Base-by-base conservation (phyloP, 2,888 invertebrate species). In the Melikaiella ostensackeni region DNA sequence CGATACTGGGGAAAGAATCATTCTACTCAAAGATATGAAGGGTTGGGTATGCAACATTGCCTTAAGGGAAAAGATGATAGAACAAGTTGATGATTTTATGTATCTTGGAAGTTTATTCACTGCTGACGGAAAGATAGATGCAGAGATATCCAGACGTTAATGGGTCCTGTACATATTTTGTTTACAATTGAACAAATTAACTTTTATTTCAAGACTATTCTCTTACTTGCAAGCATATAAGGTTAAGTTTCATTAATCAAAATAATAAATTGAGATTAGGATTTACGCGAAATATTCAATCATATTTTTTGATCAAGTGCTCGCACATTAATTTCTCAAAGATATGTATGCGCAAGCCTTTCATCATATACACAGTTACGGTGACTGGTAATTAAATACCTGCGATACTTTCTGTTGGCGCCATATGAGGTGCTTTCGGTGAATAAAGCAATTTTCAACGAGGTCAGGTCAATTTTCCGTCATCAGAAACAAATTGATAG, bases 381-480 rank as follows among this genome's bases (percentile, higher is more conserved):
- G 24, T 24, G 42, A 24, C 64, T 24, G 5, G 64, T 64, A 38
- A 64, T 64, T 42, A 42, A 24, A 42, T 63, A 63, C 38, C 33
- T 63, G 19, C 9, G 2, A 62, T 64, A 13, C 38, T 64, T 64
- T 42, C 64, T 42, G 16, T 64, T 64, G 38, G 64, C 64, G 64
- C 64, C 64, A 64, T 42, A 24, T 64, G 64, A 38, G 64, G 64
- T 42, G 38, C 24, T 13, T 33, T 24, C 42, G 35, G 24, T 64
- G 64, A 64, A 64, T 64, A 42, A 64, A 64, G 38, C 35, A 64
- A 64, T 64, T 64, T 64, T 13, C 64, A 64, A 64, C 8, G 35
- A 64, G 64, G 64, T 24, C 64, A 64, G 64, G 64, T 64, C 64
- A 64, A 64, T 64, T 64, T 42, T 24, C 24, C 64, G 38, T 42